phyloP scores from a whole-genome alignment of 2,113 vertebrate genomes.

The Chaetodon auriga region DNA sequence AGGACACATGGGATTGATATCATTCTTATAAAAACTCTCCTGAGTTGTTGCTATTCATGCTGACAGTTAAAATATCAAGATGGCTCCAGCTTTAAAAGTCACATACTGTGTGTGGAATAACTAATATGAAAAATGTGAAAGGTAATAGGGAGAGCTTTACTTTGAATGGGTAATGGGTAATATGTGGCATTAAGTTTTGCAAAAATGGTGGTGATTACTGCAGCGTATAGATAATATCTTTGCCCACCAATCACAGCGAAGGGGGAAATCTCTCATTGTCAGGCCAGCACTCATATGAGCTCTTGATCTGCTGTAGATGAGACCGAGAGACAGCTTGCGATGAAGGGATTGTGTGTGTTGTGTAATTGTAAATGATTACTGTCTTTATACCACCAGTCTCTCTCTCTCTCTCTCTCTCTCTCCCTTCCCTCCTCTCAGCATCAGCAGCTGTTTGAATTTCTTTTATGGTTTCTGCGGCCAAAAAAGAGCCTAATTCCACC shows the following conservation, averaged over 20 bases:
- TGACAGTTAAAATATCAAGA: conserved; percentile 53
- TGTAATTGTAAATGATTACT: conserved; percentile 86
- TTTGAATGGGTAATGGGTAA: conserved; percentile 51
- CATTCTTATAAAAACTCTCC: conserved; percentile 30
- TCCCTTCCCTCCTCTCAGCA: conserved; percentile 44
- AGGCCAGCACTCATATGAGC: conserved; percentile 68
- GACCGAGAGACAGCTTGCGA: conserved; percentile 66
- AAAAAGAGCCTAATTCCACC: conserved; percentile 79
- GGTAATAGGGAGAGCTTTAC: conserved; percentile 43
- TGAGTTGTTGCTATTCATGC: conserved; percentile 40
- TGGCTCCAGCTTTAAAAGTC: conserved; percentile 44
- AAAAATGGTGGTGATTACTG: conserved; percentile 55
- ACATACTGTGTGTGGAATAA: conserved; percentile 42
- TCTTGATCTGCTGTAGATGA: conserved; percentile 75
- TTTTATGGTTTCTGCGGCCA: conserved; percentile 76
- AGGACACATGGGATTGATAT: conserved; percentile 56
- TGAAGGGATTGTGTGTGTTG: conserved; percentile 71
- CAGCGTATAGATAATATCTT: conserved; percentile 27
- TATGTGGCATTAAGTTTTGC: conserved; percentile 43
- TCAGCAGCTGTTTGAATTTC: conserved; percentile 78
- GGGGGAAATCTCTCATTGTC: conserved; percentile 54
- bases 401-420: conserved; percentile 47
- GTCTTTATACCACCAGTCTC: conserved; percentile 74
- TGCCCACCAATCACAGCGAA: conserved; percentile 45
- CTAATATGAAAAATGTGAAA: conserved; percentile 55